Evolutionary conservation across 2,888 invertebrate species (phyloP), one percentile per base, ranked within the genome.

Genomic region (Geotrupes spiniger): DNA sequence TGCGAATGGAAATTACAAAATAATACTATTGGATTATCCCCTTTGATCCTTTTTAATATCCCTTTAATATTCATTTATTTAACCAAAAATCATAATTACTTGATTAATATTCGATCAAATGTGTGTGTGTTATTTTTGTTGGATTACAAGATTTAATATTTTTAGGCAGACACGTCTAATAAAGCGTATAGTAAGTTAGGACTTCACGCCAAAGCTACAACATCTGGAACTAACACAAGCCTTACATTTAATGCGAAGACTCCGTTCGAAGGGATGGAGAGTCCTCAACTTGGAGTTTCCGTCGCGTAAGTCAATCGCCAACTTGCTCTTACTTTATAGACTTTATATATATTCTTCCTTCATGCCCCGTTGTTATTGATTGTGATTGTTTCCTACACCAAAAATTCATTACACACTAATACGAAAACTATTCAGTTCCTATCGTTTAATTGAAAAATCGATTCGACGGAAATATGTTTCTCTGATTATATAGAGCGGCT

Each of bases 141-240:
- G 12, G 10, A 26, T 5, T 45, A 42, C 39, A 40, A 31, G 6
- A 48, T 16, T 45, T 40, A 27, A 21, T 25, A 27, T 6, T 66
- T 64, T 25, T 50, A 74, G 73, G 58, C 70, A 28, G 59, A 66
- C 47, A 72, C 74, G 16, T 68, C 70, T 9, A 64, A 69, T 51
- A 55, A 58, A 31, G 48, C 54, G 29, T 69, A 66, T 50, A 66
- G 65, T 42, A 56, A 51, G 28, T 63, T 68, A 42, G 57, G 60
- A 45, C 52, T 72, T 11, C 60, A 70, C 52, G 62, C 65, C 3
- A 63, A 59, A 49, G 63, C 66, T 10, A 53, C 51, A 38, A 62
- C 62, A 29, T 54, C 52, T 14, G 57, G 48, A 6, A 57, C 56
- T 21, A 62, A 60, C 39, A 64, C 59, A 21, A 66, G 59, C 45